Evolutionary conservation across 2,113 vertebrate species (phyloP).

Genomic region (Peromyscus leucopus): DNA sequence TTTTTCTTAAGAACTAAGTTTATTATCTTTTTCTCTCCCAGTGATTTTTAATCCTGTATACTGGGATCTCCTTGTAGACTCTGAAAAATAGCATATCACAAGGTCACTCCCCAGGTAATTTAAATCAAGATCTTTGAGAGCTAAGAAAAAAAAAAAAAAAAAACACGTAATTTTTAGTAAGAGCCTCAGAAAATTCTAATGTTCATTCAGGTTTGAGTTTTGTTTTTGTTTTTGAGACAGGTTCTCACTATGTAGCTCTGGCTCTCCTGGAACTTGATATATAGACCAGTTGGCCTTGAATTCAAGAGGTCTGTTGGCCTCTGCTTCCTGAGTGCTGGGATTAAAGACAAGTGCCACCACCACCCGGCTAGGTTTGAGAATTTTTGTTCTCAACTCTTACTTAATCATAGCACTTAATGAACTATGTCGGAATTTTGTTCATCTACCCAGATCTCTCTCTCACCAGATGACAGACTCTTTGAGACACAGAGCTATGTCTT

Average conservation of each 20-base stretch:
- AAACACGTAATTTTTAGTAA: constrained; percentile 10
- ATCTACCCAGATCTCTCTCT: not conserved
- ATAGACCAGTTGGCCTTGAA: not conserved
- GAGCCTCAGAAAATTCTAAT: not conserved
- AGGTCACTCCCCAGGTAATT: not conserved
- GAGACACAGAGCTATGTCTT: constrained; percentile 18
- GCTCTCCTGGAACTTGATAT: not conserved
- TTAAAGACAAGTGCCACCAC: not conserved
- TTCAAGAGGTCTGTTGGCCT: not conserved
- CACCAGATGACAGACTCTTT: constrained; percentile 41
- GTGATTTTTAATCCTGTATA: constrained; percentile 36
- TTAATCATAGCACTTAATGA: constrained; percentile 1
- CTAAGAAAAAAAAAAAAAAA: not conserved
- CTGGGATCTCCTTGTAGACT: constrained; percentile 26
- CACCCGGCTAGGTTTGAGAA: not conserved
- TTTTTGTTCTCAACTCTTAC: not conserved
- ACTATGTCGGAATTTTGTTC: constrained; percentile 14
- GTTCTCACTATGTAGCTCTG: not conserved
- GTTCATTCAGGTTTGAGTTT: not conserved
- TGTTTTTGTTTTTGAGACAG: not conserved
- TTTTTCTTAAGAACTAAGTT: constrained; percentile 49
- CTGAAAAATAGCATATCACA: constrained; percentile 43
- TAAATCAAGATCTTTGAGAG: not conserved
- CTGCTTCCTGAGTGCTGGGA: not conserved
- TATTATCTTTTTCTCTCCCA: constrained; percentile 6